phyloP scores from a whole-genome alignment of 2,113 vertebrate genomes.

The Chionis minor region DNA sequence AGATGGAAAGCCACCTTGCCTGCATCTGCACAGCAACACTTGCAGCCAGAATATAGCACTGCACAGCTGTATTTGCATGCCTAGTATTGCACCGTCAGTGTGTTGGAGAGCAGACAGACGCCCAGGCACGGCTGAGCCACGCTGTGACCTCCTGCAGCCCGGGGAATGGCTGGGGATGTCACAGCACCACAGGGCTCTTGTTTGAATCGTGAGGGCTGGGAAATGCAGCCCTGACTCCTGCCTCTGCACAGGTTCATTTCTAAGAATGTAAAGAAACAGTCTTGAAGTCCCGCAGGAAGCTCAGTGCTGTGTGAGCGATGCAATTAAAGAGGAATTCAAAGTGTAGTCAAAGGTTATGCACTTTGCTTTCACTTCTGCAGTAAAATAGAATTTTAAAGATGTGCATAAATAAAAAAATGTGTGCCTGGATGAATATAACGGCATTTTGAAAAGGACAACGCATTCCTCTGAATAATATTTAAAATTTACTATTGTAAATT shows the following conservation, averaged over 20 bases:
- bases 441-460: constrained; percentile 40
- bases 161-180: accelerated
- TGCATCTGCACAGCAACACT: accelerated
- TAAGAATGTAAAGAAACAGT: not conserved
- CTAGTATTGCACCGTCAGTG: not conserved
- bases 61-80: not conserved
- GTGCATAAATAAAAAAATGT: not conserved
- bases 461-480: constrained; percentile 35
- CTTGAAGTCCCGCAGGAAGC: not conserved
- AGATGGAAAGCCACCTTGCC: not conserved
- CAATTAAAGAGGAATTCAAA: not conserved
- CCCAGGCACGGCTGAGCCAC: not conserved
- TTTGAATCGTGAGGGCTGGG: not conserved
- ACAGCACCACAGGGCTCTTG: accelerated
- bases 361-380: not conserved
- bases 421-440: not conserved
- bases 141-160: not conserved
- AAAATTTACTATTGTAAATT: constrained; percentile 25
- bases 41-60: not conserved
- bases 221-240: not conserved
- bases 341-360: not conserved
- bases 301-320: not conserved
- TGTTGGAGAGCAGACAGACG: not conserved
- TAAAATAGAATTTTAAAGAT: not conserved
- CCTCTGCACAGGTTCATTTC: not conserved